Evolutionary conservation across 2,888 invertebrate genomes (phyloP), one percentile per base, ranked within the genome.

Genomic region (Sicus ferrugineus): DNA sequence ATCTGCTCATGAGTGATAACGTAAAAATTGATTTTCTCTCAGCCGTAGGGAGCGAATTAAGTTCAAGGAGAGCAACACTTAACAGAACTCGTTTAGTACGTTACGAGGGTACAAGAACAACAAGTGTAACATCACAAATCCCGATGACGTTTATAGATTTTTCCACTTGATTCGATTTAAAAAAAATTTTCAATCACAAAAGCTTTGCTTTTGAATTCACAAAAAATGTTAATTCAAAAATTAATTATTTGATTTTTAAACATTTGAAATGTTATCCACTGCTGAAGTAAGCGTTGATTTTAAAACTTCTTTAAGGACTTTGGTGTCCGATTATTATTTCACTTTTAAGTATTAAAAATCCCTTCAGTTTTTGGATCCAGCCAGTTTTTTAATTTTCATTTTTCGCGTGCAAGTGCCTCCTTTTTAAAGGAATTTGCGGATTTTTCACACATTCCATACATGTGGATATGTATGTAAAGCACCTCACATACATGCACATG

Each of bases 21-120:
- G n/a, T n/a, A 73, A 76, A 75, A 81, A 80, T 81, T 80, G 80
- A 81, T 81, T 81, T 82, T 82, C 80, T 78, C 54, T 23, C 46
- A n/a, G 26, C 59, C 19, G 1, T 30, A 16, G 42, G 21, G n/a
- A n/a, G 34, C 11, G 19, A 56, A 5, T 23, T 23, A 21, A 48
- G 46, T 48, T n/a, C 62, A 65, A 16, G 30, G 19, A 16, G 31
- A 54, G 46, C 23, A 28, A 42, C 46, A 67, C 67, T 58, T 58
- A 23, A 48, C n/a, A 31, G 30, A 28, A n/a, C 31, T 23, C 58
- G 31, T 58, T 65, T 30, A 68, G 21, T 30, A 68, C 61, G 50
- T 28, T 64, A 26, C 23, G 46, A 63, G 11, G 38, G 26, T 38
- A 42, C 61, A 61, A 61, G 16, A 61, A 42, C 38, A 38, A 16